Evolutionary conservation across 2,797 vertebrate genomes (phyloP), one percentile per base, ranked within the genome.

Genomic region (Bradypodion ventrale): DNA sequence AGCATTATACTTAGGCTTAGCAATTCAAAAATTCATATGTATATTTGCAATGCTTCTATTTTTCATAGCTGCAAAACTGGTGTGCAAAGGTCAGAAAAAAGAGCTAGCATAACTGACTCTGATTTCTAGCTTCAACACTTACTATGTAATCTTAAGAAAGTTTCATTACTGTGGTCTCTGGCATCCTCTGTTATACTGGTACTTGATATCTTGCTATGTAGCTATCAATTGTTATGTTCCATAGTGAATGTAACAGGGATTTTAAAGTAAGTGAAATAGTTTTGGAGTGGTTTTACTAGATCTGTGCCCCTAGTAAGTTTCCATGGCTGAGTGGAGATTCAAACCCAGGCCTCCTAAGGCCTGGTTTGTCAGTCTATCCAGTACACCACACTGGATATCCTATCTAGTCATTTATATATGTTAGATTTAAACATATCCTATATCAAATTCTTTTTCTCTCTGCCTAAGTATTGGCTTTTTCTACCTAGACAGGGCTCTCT

Each of bases 1-100:
- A 35, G 85, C 9, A 32, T 16, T 62, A 56, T 85, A 85, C 80
- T 88, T 84, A 86, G 83, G 83, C 69, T 85, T 65, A 90, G 83
- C 46, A 76, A 70, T 40, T 32, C 74, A 42, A 80, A 63, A 8
- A 70, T 88, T 82, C 76, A 87, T 86, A 88, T 59, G n/a, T 72
- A 7, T 25, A 81, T 70, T 15, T 6, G 37, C 23, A n/a, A 25
- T 35, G 56, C 59, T 49, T 78, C n/a, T 62, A 37, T 49, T 63
- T 82, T 81, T 85, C 42, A 72, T 16, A 75, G 29, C 44, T 69
- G 16, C 29, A 68, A 68, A 74, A 56, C 10, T 52, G 59, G 79
- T 66, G 74, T 84, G 32, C 27, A 73, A 23, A 79, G 15, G 1
- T 25, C 12, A 40, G 60, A 35, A n/a, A 23, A 12, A 10, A 32